phyloP scores from a whole-genome alignment of 2,888 invertebrate genomes.

The Scaptodrosophila latifasciaeformis region DNA sequence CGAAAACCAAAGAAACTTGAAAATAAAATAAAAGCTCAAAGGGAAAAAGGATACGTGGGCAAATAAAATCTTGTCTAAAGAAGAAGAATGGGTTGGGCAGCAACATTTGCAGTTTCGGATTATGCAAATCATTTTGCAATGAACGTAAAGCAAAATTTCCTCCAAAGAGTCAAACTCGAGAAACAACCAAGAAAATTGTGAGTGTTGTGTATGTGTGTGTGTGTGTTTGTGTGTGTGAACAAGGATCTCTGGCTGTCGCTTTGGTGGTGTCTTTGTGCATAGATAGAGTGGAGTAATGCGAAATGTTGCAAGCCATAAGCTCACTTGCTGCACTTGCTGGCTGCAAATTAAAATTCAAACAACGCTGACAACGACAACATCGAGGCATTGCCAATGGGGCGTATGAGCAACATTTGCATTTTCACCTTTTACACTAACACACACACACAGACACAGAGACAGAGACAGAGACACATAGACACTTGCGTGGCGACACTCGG shows the following conservation, averaged over 20 bases:
- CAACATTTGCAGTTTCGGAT: too few species aligned
- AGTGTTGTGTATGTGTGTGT: neutral
- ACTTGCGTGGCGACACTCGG: neutral
- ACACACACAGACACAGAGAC: slow-evolving; percentile 34
- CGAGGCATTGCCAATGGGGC: slow-evolving; percentile 35
- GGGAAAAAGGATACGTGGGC: too few species aligned
- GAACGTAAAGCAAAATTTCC: too few species aligned
- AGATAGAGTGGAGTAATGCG: slow-evolving; percentile 24
- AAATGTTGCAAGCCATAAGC: slow-evolving; percentile 21
- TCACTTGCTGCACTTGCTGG: slow-evolving; percentile 35
- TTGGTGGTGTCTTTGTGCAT: neutral
- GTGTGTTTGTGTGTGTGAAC: neutral
- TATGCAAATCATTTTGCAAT: slow-evolving; percentile 64
- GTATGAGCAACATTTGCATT: slow-evolving; percentile 66
- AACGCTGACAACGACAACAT: slow-evolving; percentile 26
- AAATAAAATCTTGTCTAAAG: too few species aligned
- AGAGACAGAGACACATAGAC: slow-evolving; percentile 4
- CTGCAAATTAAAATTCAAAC: slow-evolving; percentile 62
- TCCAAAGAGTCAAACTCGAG: too few species aligned
- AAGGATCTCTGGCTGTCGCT: neutral
- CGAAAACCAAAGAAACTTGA: slow-evolving; percentile 19
- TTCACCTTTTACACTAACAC: slow-evolving; percentile 55
- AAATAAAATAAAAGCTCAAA: too few species aligned
- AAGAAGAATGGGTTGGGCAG: neutral
- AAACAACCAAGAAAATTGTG: slow-evolving; percentile 39